Evolutionary conservation across 2,888 invertebrate species (phyloP), one percentile per base, ranked within the genome.

Genomic region (Metopia argyrocephala): DNA sequence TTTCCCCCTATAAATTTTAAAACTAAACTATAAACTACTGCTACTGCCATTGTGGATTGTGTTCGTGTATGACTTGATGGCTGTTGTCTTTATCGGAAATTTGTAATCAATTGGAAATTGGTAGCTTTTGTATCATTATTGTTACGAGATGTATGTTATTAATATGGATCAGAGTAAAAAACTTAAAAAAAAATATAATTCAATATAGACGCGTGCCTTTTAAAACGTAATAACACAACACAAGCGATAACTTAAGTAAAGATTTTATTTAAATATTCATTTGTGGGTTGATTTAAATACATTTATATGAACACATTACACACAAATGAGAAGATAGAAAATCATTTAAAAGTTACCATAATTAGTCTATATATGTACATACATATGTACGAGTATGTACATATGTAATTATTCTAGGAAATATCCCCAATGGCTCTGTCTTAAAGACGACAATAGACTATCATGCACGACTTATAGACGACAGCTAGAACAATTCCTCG

Each of bases 121-220:
- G 66, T 68, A 68, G 71, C 71, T 56, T n/a, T 31, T 56, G 25
- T 56, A 27, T 46, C 38, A 38, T 38, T 38, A 38, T 38, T 12
- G 38, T 38, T 38, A n/a, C n/a, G n/a, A n/a, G n/a, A n/a, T n/a
- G n/a, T n/a, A n/a, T 38, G 15, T 38, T 38, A 38, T 56, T 48
- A 46, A 46, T 61, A 61, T 65, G 52, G 71, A 78, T 66, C 31
- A 52, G n/a, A 59, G 76, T 18, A 15, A 62, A 62, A 62, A 12
- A 38, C 9, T 15, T 64, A 21, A 57, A 21, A 66, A 21, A 64
- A 21, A 66, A 27, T 38, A 61, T 18, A 28, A 31, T 31, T 31
- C 31, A 31, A 76, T 25, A 54, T 25, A 56, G 73, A 56, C 78
- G 78, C 78, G 78, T 78, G 78, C 78, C 78, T 78, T 59, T 45